Percentiles rank a stretch among this genome's conserved stretches.
These are phyloP conservation scores for Polyommatus iphigenia DNA, from an alignment of 2,888 invertebrate genomes.

Conservation along the genomic window DNA sequence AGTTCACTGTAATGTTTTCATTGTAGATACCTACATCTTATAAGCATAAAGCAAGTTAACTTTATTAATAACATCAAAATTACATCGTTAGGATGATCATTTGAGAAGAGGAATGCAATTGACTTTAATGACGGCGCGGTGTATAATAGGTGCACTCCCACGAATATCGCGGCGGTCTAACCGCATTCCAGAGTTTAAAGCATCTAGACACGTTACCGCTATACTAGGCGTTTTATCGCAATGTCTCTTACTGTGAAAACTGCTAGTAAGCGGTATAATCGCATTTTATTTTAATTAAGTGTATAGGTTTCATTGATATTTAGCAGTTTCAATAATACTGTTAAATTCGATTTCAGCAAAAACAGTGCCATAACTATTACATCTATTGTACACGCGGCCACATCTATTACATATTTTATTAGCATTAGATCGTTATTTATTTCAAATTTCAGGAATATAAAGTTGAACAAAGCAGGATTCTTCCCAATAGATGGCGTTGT, in stretches of 20 bases:
- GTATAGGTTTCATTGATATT: too few relatives aligned
- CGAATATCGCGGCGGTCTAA: constrained; percentile 47
- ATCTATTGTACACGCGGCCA: too few relatives aligned
- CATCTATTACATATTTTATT: too few relatives aligned
- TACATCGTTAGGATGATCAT: constrained; percentile 19
- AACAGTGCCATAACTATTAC: too few relatives aligned
- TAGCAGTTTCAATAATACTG: too few relatives aligned
- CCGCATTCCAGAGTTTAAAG: constrained; percentile 51
- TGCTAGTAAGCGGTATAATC: not conserved
- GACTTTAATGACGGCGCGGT: constrained; percentile 15
- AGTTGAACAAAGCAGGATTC: not conserved
- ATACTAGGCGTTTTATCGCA: constrained; percentile 26
- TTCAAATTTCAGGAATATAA: too few relatives aligned
- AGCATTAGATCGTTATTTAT: too few relatives aligned
- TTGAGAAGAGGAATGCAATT: constrained; percentile 27
- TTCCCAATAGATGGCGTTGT: constrained; percentile 30
- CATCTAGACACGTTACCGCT: constrained; percentile 45
- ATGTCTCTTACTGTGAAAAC: constrained; percentile 6
- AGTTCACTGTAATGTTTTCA: not conserved
- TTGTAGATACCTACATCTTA: not conserved
- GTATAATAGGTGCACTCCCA: constrained; percentile 47
- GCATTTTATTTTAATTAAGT: too few relatives aligned
- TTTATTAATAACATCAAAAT: constrained; percentile 22
- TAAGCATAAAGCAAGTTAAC: not conserved
- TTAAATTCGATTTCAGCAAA: too few relatives aligned